A percentile compares a stretch with the other conserved stretches of the same genome.
These are phyloP conservation scores for Gobiocypris rarus DNA, from an alignment of 2,113 vertebrate genomes.

Conservation along the genomic window DNA sequence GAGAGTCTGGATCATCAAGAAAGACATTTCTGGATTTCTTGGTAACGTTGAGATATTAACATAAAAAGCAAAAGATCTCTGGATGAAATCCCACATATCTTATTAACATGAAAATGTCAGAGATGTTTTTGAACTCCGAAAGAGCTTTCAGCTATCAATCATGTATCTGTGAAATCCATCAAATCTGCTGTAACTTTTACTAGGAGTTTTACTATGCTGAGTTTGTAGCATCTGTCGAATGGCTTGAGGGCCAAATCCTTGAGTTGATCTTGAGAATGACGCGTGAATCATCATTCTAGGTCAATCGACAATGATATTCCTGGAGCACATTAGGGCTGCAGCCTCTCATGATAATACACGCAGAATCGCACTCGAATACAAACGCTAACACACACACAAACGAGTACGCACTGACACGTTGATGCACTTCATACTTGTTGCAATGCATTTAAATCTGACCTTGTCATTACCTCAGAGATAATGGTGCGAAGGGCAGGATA, in stretches of 20 bases:
- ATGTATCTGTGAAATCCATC: constrained; percentile 20
- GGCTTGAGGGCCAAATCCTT: constrained; percentile 22
- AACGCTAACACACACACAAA: neutral
- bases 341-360: constrained; percentile 11
- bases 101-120: constrained; percentile 24
- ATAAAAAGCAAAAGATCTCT: constrained; percentile 24
- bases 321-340: constrained; percentile 36
- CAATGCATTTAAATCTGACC: constrained; percentile 27
- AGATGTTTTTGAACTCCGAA: constrained; percentile 15
- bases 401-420: neutral
- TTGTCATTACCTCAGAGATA: constrained; percentile 42
- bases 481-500: neutral
- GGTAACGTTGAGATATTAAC: constrained; percentile 1
- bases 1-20: neutral
- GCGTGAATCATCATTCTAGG: constrained; percentile 46
- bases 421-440: constrained; percentile 12
- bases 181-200: neutral
- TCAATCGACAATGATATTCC: constrained; percentile 46
- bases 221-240: constrained; percentile 2
- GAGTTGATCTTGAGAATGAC: constrained; percentile 29
- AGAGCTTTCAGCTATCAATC: constrained; percentile 27
- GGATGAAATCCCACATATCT: constrained; percentile 16
- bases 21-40: constrained; percentile 30
- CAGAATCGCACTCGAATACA: neutral
- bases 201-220: neutral